phyloP scores from a whole-genome alignment of 2,888 invertebrate genomes.

The Cerastis rubricosa region DNA sequence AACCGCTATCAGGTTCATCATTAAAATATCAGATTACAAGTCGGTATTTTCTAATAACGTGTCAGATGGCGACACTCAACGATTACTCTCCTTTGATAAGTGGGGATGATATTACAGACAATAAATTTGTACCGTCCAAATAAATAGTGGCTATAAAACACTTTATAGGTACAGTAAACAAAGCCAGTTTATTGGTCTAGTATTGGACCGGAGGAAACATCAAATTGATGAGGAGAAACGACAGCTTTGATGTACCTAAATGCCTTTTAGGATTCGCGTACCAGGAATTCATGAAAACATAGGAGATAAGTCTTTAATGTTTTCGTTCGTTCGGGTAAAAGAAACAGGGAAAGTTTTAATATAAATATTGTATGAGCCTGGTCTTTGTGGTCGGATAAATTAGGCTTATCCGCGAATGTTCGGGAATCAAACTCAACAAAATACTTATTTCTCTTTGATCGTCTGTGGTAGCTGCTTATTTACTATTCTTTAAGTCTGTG shows the following conservation, averaged over 20 bases:
- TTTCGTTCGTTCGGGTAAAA: constrained; percentile 11
- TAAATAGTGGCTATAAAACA: constrained; percentile 69
- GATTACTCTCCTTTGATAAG: constrained; percentile 68
- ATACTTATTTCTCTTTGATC: constrained; percentile 16
- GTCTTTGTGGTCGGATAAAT: constrained; percentile 35
- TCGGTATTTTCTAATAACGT: constrained; percentile 65
- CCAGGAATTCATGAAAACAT: constrained; percentile 16
- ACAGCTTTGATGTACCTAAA: constrained; percentile 38
- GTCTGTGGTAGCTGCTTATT: neutral
- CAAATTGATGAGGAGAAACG: constrained; percentile 50
- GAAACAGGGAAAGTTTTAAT: constrained; percentile 16
- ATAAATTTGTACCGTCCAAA: constrained; percentile 65
- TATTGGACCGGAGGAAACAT: constrained; percentile 51
- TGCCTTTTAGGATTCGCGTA: constrained; percentile 19
- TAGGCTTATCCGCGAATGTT: constrained; percentile 24
- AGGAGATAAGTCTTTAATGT: constrained; percentile 21
- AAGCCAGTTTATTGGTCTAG: constrained; percentile 59
- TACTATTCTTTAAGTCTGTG: neutral
- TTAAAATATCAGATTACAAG: constrained; percentile 61
- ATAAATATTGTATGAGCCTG: constrained; percentile 47
- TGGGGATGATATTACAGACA: constrained; percentile 69
- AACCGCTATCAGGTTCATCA: constrained; percentile 41
- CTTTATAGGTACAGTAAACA: constrained; percentile 67
- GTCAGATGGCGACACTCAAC: constrained; percentile 54
- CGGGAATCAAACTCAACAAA: constrained; percentile 26